phyloP scores from a whole-genome alignment of 2,113 vertebrate species.

The Struthidea cinerea region DNA sequence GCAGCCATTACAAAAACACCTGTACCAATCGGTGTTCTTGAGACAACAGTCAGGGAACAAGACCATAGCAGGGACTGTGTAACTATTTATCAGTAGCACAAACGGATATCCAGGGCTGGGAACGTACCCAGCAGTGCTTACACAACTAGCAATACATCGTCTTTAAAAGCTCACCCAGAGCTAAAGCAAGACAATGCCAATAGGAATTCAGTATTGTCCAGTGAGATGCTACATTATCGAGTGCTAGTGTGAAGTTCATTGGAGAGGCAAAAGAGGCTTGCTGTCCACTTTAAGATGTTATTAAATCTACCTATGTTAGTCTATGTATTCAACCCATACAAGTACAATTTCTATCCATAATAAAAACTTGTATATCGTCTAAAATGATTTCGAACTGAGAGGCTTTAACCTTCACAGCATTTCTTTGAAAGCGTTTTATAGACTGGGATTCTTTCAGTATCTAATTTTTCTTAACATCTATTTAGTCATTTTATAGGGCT shows the following conservation, averaged over 20 bases:
- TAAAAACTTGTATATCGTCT: not conserved
- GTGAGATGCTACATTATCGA: not conserved
- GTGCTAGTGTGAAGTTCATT: not conserved
- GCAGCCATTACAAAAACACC: not conserved
- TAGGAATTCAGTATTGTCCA: not conserved
- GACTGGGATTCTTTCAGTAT: constrained; percentile 17
- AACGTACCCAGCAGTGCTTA: not conserved
- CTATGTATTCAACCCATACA: not conserved
- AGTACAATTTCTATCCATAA: not conserved
- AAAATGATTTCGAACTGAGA: constrained; percentile 6
- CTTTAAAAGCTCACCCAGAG: not conserved
- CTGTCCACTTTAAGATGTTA: not conserved
- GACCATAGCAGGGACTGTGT: not conserved
- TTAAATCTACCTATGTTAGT: not conserved
- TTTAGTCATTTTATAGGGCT: constrained; percentile 20
- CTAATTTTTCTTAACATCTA: constrained; percentile 12
- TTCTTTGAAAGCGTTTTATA: not conserved
- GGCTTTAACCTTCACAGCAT: not conserved
- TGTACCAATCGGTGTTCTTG: not conserved
- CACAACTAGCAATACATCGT: not conserved
- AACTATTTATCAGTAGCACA: not conserved
- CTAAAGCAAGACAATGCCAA: not conserved
- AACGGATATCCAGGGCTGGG: not conserved
- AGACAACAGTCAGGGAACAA: not conserved
- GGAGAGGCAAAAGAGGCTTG: not conserved